Base-by-base conservation (phyloP, 2,888 invertebrate species). In the Pollenia angustigena region DNA sequence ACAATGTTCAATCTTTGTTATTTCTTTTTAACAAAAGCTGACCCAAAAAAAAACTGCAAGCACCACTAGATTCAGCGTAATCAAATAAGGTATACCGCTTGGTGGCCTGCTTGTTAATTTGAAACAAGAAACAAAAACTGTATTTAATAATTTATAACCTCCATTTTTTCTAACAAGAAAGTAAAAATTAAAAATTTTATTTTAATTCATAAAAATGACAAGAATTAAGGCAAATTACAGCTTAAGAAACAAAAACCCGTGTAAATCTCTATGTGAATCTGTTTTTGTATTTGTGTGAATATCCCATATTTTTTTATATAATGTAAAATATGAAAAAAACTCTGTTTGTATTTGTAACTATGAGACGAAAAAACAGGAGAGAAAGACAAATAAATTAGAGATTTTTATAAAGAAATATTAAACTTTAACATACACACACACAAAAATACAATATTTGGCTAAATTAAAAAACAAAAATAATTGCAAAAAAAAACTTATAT, bases 341-440 rank as follows among this genome's bases (percentile, higher is more conserved):
- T 23, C 2, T 56, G 12, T 56, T 6, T 14, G 48, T 44, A 58
- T 40, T 16, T 60, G 46, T 60, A 2, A 60, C 2, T 32, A 32
- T 44, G 16, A 62, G n/a, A 62, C n/a, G 42, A 42, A 74, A 60
- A 60, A 74, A 32, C n/a, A 32, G 32, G 32, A 50, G 62, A 74
- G 62, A 60, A 50, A 60, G 58, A 60, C 60, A 74, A 48, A 50
- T 32, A 60, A 60, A 60, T 46, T 60, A 74, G 40, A 74, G 60
- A 58, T 60, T 60, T n/a, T 74, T 62, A n/a, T 16, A 56, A 4
- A 23, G 9, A 56, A 32, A 32, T 6, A 32, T 32, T 32, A 32
- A 32, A 32, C 32, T 32, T 6, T 32, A 32, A 32, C 32, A 32
- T 32, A 32, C 32, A 32, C 32, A 6, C 4, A 32, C 0, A 32